Conservation (phyloP, 2,797 vertebrate genomes). For the Crenichthys baileyi region DNA sequence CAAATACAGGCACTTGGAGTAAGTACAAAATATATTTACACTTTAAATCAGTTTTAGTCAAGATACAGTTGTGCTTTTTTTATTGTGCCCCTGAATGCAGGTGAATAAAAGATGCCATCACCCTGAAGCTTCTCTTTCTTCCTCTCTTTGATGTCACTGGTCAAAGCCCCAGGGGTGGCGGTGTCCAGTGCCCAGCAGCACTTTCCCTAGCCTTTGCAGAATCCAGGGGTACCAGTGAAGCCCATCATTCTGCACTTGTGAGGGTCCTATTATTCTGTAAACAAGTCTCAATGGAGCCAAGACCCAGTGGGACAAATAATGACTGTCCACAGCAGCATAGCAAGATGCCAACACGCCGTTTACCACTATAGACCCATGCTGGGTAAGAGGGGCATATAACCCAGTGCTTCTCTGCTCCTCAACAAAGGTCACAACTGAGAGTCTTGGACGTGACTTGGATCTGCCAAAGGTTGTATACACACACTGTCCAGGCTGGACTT, state of each 20-base stretch:
- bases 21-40: conserved; percentile 37
- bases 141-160: conserved; percentile 43
- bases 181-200: conserved; percentile 84
- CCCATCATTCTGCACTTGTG: conserved; percentile 80
- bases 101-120: conserved; percentile 30
- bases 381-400: conserved; percentile 89
- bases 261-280: conserved; percentile 78
- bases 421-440: conserved; percentile 81
- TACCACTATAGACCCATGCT: conserved; percentile 91
- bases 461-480: conserved; percentile 77
- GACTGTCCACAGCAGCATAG: conserved; percentile 89
- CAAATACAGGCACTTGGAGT: conserved; percentile 46
- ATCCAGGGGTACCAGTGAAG: conserved; percentile 93
- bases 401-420: conserved; percentile 78
- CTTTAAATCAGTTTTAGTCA: conserved; percentile 26
- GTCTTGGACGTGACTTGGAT: conserved; percentile 27
- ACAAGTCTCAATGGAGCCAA: conserved; percentile 90
- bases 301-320: conserved; percentile 88
- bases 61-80: conserved; percentile 30
- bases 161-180: conserved; percentile 88
- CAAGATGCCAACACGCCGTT: conserved; percentile 91
- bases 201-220: conserved; percentile 86
- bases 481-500: conserved; percentile 87
- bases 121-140: conserved; percentile 37
- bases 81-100: conserved; percentile 42